These are phyloP conservation scores for Galerucella pusilla DNA, from an alignment of 2,888 invertebrate genomes.

Conservation along the genomic window DNA sequence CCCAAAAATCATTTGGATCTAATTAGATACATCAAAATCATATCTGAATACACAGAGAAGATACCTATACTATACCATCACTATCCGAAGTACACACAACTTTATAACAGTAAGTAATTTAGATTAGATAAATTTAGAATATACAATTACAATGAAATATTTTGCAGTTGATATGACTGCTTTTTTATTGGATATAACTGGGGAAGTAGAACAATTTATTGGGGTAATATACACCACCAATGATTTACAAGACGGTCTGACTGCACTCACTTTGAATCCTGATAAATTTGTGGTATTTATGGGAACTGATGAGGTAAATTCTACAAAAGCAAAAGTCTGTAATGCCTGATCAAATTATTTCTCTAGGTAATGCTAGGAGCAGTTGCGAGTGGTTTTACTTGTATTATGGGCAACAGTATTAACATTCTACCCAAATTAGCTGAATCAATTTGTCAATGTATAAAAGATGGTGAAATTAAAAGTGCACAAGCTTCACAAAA, in stretches of 20 bases:
- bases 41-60: conserved; percentile 65
- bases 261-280: conserved; percentile 58
- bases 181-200: conserved; percentile 60
- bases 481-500: conserved; percentile 69
- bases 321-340: neutral
- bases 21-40: conserved; percentile 74
- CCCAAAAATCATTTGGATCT: conserved; percentile 72
- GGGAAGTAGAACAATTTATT: conserved; percentile 62
- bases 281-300: conserved; percentile 60
- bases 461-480: conserved; percentile 66
- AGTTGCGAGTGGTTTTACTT: conserved; percentile 76
- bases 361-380: conserved; percentile 75
- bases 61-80: conserved; percentile 88
- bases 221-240: conserved; percentile 60
- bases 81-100: conserved; percentile 77
- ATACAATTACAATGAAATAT: too few species aligned
- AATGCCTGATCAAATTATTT: neutral
- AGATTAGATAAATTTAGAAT: too few species aligned
- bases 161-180: conserved; percentile 60
- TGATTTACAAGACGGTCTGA: conserved; percentile 57
- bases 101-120: conserved; percentile 74
- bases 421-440: conserved; percentile 75
- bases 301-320: conserved; percentile 60
- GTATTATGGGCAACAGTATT: conserved; percentile 77
- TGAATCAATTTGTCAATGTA: conserved; percentile 69